These are phyloP conservation scores for Xyrauchen texanus DNA, from an alignment of 2,113 vertebrate genomes.

Conservation along the genomic window DNA sequence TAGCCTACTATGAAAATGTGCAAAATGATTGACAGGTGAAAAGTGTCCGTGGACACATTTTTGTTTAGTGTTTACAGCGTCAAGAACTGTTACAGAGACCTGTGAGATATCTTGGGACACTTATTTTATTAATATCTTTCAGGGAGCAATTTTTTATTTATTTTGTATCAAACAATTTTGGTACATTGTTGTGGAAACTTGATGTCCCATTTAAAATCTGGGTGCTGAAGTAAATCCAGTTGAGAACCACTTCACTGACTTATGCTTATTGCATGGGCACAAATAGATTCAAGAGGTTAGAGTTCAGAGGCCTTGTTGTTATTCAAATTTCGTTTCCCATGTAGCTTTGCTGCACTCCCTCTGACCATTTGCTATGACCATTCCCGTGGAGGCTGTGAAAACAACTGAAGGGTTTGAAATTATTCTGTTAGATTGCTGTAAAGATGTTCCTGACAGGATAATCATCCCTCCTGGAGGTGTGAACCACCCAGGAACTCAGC, in stretches of 20 bases:
- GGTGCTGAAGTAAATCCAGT: too few species aligned
- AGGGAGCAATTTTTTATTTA: too few species aligned
- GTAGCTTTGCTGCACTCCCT: constrained; percentile 21
- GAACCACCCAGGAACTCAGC: constrained; percentile 62
- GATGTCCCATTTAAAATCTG: too few species aligned
- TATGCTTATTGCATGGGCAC: constrained; percentile 1
- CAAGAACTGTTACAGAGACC: too few species aligned
- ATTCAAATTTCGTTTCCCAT: constrained; percentile 41
- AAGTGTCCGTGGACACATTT: too few species aligned
- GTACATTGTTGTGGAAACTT: too few species aligned
- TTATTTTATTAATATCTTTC: too few species aligned
- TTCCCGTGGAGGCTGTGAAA: constrained; percentile 53
- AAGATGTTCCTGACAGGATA: constrained; percentile 62
- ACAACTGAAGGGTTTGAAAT: constrained; percentile 63
- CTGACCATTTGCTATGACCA: constrained; percentile 61
- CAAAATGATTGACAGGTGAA: too few species aligned
- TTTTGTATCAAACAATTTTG: too few species aligned
- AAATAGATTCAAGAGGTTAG: constrained; percentile 46
- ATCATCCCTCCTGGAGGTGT: constrained; percentile 68
- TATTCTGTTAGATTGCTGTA: constrained; percentile 55
- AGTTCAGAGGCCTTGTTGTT: constrained; percentile 49
- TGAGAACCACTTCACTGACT: not conserved
- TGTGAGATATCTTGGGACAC: too few species aligned
- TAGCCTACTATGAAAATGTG: too few species aligned
- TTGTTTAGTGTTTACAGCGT: too few species aligned